These are phyloP conservation scores for Apamea epomidion DNA, from an alignment of 2,888 invertebrate genomes.

Conservation along the genomic window DNA sequence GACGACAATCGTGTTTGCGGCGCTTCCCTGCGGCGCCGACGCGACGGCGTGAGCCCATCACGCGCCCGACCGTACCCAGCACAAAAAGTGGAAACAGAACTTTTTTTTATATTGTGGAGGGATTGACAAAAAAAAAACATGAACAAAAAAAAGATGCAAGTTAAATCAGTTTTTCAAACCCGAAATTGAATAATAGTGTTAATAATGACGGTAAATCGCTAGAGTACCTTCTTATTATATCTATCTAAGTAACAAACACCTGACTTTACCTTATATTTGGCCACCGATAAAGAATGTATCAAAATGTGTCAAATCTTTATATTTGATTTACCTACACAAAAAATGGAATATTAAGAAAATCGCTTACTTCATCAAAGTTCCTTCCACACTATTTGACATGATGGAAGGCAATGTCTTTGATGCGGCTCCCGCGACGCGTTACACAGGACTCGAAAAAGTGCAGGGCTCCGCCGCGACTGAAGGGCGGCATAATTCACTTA, in stretches of 20 bases:
- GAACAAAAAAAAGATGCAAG: too few species aligned
- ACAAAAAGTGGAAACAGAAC: conserved; percentile 65
- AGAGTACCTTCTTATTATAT: too few species aligned
- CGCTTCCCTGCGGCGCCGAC: conserved; percentile 77
- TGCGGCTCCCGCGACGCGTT: conserved; percentile 84
- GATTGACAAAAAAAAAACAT: neutral
- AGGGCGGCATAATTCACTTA: conserved; percentile 87
- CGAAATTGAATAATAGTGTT: neutral
- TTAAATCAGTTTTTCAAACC: neutral
- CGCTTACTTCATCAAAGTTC: conserved; percentile 59
- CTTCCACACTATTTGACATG: conserved; percentile 75
- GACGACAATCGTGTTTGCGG: conserved; percentile 86
- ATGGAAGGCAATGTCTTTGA: conserved; percentile 80
- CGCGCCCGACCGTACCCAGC: conserved; percentile 63
- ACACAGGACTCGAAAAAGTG: conserved; percentile 80
- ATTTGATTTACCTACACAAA: conserved; percentile 5
- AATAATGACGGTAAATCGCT: neutral
- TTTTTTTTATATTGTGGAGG: conserved; percentile 24
- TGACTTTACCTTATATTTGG: neutral
- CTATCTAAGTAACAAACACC: neutral
- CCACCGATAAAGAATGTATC: neutral
- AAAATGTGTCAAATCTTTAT: too few species aligned
- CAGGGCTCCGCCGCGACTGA: conserved; percentile 69
- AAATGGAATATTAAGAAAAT: conserved; percentile 34
- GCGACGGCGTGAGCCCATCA: conserved; percentile 70